These are phyloP conservation scores for Enteromius trimaculatus DNA, from an alignment of 2,797 vertebrate genomes.

Conservation along the genomic window DNA sequence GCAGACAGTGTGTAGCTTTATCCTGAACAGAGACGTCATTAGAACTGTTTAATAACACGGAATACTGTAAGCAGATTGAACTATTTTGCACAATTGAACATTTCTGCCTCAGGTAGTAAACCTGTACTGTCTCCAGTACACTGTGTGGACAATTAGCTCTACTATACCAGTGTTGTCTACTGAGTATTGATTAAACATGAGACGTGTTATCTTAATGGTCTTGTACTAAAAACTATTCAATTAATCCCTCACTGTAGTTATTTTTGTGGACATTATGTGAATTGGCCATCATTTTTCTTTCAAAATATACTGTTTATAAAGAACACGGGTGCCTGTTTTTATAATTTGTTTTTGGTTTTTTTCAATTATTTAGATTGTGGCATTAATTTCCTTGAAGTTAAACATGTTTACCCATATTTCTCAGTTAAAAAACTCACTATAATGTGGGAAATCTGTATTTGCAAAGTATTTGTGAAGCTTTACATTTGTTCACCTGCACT, in stretches of 20 bases:
- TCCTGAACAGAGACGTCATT: not conserved
- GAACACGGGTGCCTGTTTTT: not conserved
- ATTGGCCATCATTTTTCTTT: not conserved
- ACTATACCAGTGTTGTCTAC: not conserved
- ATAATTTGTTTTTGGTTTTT: not conserved
- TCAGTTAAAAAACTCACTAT: not conserved
- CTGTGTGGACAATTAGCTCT: not conserved
- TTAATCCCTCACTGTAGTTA: not conserved
- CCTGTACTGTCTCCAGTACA: not conserved
- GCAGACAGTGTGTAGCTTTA: not conserved
- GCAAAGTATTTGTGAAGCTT: not conserved
- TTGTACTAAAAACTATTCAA: not conserved
- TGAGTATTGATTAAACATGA: not conserved
- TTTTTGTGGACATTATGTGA: not conserved
- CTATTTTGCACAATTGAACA: not conserved
- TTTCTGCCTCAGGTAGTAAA: not conserved
- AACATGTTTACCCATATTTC: not conserved
- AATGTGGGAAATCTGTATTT: not conserved
- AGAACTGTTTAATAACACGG: constrained; percentile 16
- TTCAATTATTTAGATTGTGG: not conserved
- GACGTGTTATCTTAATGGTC: not conserved
- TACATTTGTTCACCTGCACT: not conserved
- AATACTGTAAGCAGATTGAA: not conserved
- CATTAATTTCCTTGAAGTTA: not conserved
- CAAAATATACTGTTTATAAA: not conserved